Evolutionary conservation across 2,797 vertebrate genomes (phyloP), one percentile per base, ranked within the genome.

Genomic region (Melanotaenia maccullochi): DNA sequence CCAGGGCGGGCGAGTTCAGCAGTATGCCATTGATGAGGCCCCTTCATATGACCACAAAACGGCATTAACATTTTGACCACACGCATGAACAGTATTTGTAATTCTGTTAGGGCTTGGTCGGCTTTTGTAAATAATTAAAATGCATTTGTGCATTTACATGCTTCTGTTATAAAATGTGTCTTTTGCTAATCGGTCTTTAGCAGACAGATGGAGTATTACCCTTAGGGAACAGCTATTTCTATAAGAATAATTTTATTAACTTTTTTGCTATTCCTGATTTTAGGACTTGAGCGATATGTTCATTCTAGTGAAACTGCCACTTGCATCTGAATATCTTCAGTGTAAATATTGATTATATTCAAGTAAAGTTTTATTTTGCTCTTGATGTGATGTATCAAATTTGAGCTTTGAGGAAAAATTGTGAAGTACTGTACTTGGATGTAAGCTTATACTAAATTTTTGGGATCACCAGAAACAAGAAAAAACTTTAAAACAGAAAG

Each of bases 1-100:
- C 90, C 81, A 89, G 87, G 85, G 75, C 69, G 59, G 60, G 68
- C 63, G 86, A 81, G 92, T 93, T 93, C 87, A 92, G 87, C 85
- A 85, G 83, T 87, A 77, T 85, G 76, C 89, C 81, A 87, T 75
- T 75, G 81, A 93, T 90, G 88, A 90, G 82, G 84, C 87, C 81
- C 16, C 82, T 71, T 65, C 69, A 77, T 85, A 88, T 79, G 79
- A 89, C 84, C 76, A 82, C 76, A 75, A 85, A 86, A 75, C 73
- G 84, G 76, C 62, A 82, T 79, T 83, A 83, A 71, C 73, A 79
- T 86, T 68, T 78, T 71, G 72, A 86, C 70, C 69, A 75, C 14
- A 7, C 2, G 65, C 63, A 81, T 73, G 71, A 78, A 57, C 64
- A 33, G 68, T 79, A 59, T 64, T 30, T 82, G 71, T 84, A 76